A percentile compares a stretch with the other conserved stretches of the same genome.
Conservation (phyloP, 2,113 vertebrate genomes). For the Pterocles gutturalis region DNA sequence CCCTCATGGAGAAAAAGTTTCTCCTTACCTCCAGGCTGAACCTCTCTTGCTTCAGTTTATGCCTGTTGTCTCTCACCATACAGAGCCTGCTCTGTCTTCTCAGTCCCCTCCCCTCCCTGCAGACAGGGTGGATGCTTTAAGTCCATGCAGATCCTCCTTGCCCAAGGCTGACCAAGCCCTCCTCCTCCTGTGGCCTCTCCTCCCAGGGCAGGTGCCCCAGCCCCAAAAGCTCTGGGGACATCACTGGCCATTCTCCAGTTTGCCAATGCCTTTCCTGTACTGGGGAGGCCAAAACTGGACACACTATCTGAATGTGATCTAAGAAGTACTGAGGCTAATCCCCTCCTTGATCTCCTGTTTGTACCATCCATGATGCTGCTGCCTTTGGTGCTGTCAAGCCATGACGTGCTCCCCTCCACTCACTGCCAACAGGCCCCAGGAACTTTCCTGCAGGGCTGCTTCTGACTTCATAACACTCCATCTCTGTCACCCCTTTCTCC, state of each 20-base stretch:
- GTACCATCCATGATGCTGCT: background rate
- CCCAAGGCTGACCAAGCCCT: background rate
- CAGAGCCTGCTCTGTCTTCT: background rate
- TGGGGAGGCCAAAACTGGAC: background rate
- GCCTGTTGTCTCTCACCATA: background rate
- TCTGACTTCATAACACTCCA: no score
- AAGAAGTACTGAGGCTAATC: background rate
- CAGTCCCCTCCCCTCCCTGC: background rate
- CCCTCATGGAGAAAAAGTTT: no score
- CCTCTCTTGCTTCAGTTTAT: background rate
- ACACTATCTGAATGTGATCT: background rate
- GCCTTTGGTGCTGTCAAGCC: background rate
- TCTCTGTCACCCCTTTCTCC: background rate
- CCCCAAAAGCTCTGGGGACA: rapidly evolving
- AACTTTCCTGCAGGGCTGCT: no score
- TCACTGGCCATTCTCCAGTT: background rate
- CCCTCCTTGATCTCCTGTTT: background rate
- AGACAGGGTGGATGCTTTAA: background rate
- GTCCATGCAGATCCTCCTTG: background rate
- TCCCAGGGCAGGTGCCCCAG: background rate
- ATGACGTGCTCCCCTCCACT: rapidly evolving
- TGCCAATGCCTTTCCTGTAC: background rate
- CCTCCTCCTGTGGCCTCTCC: background rate
- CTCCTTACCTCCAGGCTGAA: background rate
- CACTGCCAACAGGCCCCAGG: background rate